A percentile compares a stretch with the other conserved stretches of the same genome.
Evolutionary conservation across 2,888 invertebrate genomes (phyloP).

Genomic region (Esperia sulphurella): DNA sequence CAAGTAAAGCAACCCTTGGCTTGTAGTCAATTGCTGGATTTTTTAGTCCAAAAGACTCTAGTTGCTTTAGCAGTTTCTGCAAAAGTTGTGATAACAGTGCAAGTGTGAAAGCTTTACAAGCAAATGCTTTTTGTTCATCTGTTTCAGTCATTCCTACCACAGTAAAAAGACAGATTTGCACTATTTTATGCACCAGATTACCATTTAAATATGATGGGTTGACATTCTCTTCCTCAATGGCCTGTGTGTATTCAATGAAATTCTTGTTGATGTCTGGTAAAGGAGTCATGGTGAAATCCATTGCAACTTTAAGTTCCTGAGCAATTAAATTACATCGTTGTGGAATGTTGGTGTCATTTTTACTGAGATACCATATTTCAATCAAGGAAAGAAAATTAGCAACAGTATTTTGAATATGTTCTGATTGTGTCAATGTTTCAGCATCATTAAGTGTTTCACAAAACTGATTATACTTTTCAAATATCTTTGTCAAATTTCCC

Average conservation of each 20-base stretch:
- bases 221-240: slow-evolving; percentile 65
- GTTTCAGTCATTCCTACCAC: slow-evolving; percentile 86
- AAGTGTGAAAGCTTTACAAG: slow-evolving; percentile 90
- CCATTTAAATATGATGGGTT: slow-evolving; percentile 80
- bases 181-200: slow-evolving; percentile 89
- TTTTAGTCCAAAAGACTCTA: slow-evolving; percentile 56
- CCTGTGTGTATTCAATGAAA: slow-evolving; percentile 71
- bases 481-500: slow-evolving; percentile 88
- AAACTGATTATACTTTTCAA: slow-evolving; percentile 83
- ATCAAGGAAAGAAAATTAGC: slow-evolving; percentile 78
- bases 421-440: slow-evolving; percentile 60
- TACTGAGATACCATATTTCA: slow-evolving; percentile 82
- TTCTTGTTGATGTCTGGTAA: slow-evolving; percentile 75
- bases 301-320: slow-evolving; percentile 85
- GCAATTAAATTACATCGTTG: slow-evolving; percentile 84
- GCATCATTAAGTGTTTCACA: slow-evolving; percentile 73
- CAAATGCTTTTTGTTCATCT: slow-evolving; percentile 89
- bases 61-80: slow-evolving; percentile 73
- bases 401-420: slow-evolving; percentile 70
- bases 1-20: slow-evolving; percentile 28
- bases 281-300: slow-evolving; percentile 74
- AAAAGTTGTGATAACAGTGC: slow-evolving; percentile 88
- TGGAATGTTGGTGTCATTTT: slow-evolving; percentile 82
- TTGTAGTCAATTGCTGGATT: slow-evolving; percentile 65
- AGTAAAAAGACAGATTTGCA: slow-evolving; percentile 89